phyloP scores from a whole-genome alignment of 1,140 invertebrate species.

The Diachasmimorpha longicaudata region DNA sequence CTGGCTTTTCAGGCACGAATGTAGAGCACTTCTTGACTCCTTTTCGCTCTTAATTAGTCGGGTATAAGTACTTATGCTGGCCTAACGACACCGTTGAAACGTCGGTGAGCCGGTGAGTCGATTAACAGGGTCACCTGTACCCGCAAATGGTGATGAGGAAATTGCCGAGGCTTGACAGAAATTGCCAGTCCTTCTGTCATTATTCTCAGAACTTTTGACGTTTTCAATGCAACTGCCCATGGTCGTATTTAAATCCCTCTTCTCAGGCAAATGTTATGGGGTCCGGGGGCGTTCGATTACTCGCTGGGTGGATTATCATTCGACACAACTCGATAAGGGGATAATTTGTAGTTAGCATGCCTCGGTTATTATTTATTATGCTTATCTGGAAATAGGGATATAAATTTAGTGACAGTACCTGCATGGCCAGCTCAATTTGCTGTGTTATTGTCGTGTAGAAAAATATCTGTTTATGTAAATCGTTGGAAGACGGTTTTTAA shows the following conservation, averaged over 20 bases:
- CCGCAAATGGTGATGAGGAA: neutral
- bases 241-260: neutral
- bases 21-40: neutral
- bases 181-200: neutral
- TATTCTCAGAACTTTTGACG: neutral
- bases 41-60: neutral
- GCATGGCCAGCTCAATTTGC: neutral
- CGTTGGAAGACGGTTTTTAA: no score
- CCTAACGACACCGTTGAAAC: neutral
- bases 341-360: neutral
- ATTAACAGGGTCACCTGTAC: neutral
- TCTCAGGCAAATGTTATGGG: neutral
- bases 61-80: neutral
- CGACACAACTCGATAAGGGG: neutral
- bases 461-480: no score
- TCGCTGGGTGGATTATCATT: neutral
- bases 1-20: neutral
- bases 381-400: neutral
- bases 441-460: neutral
- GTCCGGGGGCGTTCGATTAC: neutral
- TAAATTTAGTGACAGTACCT: neutral
- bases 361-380: neutral
- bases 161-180: neutral
- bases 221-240: neutral
- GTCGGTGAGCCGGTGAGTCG: neutral